phyloP scores from a whole-genome alignment of 2,888 invertebrate species.

The Mesochorus sp. region DNA sequence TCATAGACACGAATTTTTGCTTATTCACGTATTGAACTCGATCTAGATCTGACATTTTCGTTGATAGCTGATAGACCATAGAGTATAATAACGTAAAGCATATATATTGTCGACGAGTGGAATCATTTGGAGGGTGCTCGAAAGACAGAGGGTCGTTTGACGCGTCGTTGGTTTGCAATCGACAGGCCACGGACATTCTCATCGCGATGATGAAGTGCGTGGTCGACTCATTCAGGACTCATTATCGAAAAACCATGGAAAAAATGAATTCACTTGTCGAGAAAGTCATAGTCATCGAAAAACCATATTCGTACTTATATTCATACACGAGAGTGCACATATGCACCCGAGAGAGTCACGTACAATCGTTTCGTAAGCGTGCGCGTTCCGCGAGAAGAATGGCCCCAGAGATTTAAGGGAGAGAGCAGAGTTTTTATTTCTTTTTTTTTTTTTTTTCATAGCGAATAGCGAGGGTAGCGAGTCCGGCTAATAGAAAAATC shows the following conservation, averaged over 20 bases:
- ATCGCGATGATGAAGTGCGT: conserved; percentile 57
- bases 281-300: background rate
- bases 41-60: conserved; percentile 42
- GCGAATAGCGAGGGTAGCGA: conserved; percentile 37
- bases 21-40: background rate
- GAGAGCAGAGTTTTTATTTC: conserved; percentile 26
- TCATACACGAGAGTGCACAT: background rate
- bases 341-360: conserved; percentile 43
- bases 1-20: background rate
- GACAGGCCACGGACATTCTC: conserved; percentile 71
- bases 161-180: conserved; percentile 72
- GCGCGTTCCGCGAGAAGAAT: conserved; percentile 37
- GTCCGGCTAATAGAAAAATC: conserved; percentile 79
- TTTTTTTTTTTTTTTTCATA: conserved; percentile 10
- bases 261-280: background rate
- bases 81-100: conserved; percentile 1
- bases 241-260: conserved; percentile 63
- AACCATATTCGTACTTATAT: background rate
- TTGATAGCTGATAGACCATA: conserved; percentile 39
- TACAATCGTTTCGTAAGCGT: conserved; percentile 50
- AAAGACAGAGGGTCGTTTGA: conserved; percentile 60
- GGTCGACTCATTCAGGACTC: conserved; percentile 54
- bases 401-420: conserved; percentile 57
- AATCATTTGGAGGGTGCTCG: conserved; percentile 53
- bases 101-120: conserved; percentile 10